Evolutionary conservation across 2,888 invertebrate species (phyloP).

Genomic region (Volucella inanis): DNA sequence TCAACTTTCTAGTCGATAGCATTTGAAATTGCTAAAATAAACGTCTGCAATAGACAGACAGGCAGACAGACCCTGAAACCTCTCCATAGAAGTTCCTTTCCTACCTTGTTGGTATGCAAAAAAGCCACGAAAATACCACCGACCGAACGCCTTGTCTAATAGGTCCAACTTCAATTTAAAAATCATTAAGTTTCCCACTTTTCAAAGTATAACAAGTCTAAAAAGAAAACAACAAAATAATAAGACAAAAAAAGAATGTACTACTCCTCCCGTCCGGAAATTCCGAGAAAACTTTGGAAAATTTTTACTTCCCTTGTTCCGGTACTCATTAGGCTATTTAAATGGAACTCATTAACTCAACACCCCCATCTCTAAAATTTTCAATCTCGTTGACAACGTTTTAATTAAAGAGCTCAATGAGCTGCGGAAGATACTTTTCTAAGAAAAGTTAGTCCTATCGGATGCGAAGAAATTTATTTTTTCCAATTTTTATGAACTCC

Average conservation of each 20-base stretch:
- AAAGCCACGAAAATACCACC: no score
- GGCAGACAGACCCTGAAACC: no score
- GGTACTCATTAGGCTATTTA: constrained; percentile 10
- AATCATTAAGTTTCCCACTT: no score
- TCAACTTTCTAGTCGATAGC: no score
- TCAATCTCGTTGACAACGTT: constrained; percentile 20
- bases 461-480: constrained; percentile 5
- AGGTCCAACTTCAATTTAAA: no score
- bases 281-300: no score
- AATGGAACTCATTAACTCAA: constrained; percentile 39
- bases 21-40: no score
- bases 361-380: constrained; percentile 8
- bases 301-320: neutral
- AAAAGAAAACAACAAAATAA: neutral
- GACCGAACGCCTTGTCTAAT: no score
- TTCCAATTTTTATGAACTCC: neutral
- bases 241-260: neutral
- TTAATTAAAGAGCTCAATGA: constrained; percentile 25
- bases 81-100: no score
- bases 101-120: no score
- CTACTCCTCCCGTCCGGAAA: neutral
- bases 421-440: constrained; percentile 20
- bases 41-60: no score
- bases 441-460: neutral
- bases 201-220: no score